A percentile compares a stretch with the other conserved stretches of the same genome.
Conservation (phyloP, 2,797 vertebrate species). For the Chanos chanos region DNA sequence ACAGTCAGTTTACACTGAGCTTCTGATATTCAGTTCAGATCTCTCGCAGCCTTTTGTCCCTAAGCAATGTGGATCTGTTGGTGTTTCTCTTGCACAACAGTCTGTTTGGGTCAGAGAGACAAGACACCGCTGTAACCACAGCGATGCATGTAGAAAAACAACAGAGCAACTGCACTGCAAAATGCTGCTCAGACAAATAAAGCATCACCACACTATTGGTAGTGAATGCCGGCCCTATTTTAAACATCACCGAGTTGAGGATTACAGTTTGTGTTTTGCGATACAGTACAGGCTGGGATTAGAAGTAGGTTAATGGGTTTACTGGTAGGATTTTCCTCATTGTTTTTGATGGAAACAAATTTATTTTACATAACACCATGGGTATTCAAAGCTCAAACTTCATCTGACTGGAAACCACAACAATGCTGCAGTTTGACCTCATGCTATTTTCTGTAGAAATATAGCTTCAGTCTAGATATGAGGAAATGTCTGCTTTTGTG, state of each 20-base stretch:
- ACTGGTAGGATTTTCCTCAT: conserved; percentile 4
- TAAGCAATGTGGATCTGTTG: too few relatives aligned
- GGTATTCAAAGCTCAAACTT: conserved; percentile 10
- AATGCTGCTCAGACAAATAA: conserved; percentile 44
- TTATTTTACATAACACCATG: conserved; percentile 25
- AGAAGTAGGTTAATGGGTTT: conserved; percentile 16
- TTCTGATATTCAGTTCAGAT: too few relatives aligned
- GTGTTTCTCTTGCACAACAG: conserved; percentile 22
- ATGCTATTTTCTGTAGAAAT: conserved; percentile 26
- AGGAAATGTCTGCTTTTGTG: conserved; percentile 12
- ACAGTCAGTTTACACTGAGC: too few relatives aligned
- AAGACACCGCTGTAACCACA: conserved; percentile 26
- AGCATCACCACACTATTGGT: conserved; percentile 33
- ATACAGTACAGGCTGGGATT: conserved; percentile 32
- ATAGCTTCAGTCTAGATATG: conserved; percentile 33
- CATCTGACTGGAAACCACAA: conserved; percentile 30
- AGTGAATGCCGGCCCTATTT: conserved; percentile 40
- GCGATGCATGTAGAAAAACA: conserved; percentile 38
- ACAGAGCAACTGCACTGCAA: conserved; percentile 41
- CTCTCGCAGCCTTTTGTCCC: too few relatives aligned
- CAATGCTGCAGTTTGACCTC: conserved; percentile 24
- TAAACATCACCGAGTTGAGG: conserved; percentile 48
- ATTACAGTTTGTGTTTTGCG: conserved; percentile 31
- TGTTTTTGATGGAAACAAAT: conserved; percentile 14
- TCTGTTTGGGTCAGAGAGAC: conserved; percentile 20